Evolutionary conservation across 2,888 invertebrate genomes (phyloP), one percentile per base, ranked within the genome.

Genomic region (Abscondita cerata): DNA sequence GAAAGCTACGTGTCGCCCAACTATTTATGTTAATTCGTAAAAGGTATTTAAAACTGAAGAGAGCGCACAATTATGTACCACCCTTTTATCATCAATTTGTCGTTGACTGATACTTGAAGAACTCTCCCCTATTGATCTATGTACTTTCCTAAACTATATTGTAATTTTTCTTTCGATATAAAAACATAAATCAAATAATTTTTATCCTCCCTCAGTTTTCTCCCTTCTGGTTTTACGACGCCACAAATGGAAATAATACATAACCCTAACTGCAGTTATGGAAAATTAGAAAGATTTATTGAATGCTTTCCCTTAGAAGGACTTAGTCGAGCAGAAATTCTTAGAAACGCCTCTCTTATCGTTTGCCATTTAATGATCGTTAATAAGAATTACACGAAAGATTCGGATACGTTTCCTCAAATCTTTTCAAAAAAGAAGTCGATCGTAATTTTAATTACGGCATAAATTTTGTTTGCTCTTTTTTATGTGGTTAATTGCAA

Each of bases 251-350:
- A 70, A 70, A 68, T 70, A 70, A 66, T 67, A 69, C 64, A 63
- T 68, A 61, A 70, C 66, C 68, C 69, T 67, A 64, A 64, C 66
- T 65, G 65, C 68, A 73, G 73, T 73, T 72, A 73, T 73, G 72
- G 73, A 74, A 76, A 76, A 76, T 76, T 74, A 75, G 69, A 63
- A 70, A 75, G 76, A 76, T 75, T 75, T 75, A 76, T 75, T 71
- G 72, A 69, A 68, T 70, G 67, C 72, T 72, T 70, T 69, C 69
- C n/a, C 6, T 71, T 68, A 66, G 72, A 64, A 60, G 65, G 62
- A 70, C 59, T 69, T 73, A 72, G 70, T 71, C 73, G 74, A 74
- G 71, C 74, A 71, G 74, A 74, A 75, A 75, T 72, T 70, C 72
- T 75, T 72, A 73, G 71, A 69, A 70, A 70, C 64, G 52, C 58